A percentile compares a stretch with the other conserved stretches of the same genome.
phyloP scores from a whole-genome alignment of 2,888 invertebrate genomes.

The Clostera curtula region DNA sequence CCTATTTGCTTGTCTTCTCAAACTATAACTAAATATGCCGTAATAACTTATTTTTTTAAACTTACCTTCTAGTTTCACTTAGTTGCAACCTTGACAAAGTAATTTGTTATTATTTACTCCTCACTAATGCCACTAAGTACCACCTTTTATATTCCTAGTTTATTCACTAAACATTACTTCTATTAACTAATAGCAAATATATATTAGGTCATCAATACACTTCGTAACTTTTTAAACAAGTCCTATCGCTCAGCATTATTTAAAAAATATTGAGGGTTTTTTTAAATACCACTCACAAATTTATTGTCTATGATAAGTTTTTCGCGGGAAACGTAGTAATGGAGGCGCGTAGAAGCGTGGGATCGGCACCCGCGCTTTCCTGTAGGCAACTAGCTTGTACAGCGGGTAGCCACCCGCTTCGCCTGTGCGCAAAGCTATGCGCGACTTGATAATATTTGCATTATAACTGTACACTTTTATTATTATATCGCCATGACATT shows the following conservation, averaged over 20 bases:
- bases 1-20: too few species aligned
- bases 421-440: slow-evolving; percentile 56
- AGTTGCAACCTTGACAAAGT: too few species aligned
- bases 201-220: too few species aligned
- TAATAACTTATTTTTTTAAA: slow-evolving; percentile 16
- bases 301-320: slow-evolving; percentile 37
- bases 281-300: slow-evolving; percentile 15
- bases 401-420: slow-evolving; percentile 30
- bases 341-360: slow-evolving; percentile 23
- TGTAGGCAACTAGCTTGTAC: slow-evolving; percentile 43
- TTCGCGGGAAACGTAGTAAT: slow-evolving; percentile 50
- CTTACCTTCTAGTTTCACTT: too few species aligned
- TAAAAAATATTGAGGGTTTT: too few species aligned
- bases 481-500: too few species aligned
- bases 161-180: too few species aligned
- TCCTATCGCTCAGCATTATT: slow-evolving; percentile 2
- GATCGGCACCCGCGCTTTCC: slow-evolving; percentile 47
- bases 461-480: slow-evolving; percentile 6
- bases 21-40: not conserved
- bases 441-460: slow-evolving; percentile 30
- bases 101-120: too few species aligned
- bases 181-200: too few species aligned
- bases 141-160: too few species aligned
- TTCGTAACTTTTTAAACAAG: slow-evolving; percentile 4
- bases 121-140: too few species aligned